Conservation (phyloP, 2,888 invertebrate genomes). For the Tineola bisselliella region DNA sequence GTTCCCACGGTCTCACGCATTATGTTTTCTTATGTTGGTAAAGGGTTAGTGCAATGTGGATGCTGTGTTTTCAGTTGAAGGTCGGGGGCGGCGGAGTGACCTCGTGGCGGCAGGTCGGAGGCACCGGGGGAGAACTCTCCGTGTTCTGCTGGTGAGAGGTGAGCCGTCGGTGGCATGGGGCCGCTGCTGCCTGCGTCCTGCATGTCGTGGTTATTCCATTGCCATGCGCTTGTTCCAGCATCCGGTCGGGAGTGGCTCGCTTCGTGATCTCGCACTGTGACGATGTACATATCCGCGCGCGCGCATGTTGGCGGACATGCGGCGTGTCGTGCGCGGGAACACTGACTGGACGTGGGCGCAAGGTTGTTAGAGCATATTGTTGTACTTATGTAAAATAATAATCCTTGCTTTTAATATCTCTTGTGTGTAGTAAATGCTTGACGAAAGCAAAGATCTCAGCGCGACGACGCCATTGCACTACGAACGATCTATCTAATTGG, state of each 20-base stretch:
- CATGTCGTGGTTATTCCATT: no score
- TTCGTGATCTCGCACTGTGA: no score
- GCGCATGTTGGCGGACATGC: neutral
- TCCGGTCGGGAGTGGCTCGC: no score
- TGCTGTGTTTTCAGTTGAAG: slow-evolving; percentile 70
- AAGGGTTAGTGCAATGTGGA: neutral
- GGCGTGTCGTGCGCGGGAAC: neutral
- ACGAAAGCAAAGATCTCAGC: neutral
- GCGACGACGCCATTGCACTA: neutral
- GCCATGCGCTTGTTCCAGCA: no score
- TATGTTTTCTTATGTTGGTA: neutral
- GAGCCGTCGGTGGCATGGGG: no score
- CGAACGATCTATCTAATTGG: neutral
- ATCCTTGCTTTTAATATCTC: neutral
- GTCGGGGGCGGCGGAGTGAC: slow-evolving; percentile 77
- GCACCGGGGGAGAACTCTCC: slow-evolving; percentile 75
- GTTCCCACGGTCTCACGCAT: neutral
- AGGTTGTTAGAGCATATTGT: neutral
- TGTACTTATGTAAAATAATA: neutral
- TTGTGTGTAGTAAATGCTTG: neutral
- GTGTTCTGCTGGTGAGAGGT: slow-evolving; percentile 26
- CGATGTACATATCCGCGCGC: no score
- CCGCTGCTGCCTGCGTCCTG: no score
- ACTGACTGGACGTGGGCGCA: no score
- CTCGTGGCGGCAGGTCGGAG: slow-evolving; percentile 76